Evolutionary conservation across 2,888 invertebrate species (phyloP).

Genomic region (Peribatodes rhomboidaria): DNA sequence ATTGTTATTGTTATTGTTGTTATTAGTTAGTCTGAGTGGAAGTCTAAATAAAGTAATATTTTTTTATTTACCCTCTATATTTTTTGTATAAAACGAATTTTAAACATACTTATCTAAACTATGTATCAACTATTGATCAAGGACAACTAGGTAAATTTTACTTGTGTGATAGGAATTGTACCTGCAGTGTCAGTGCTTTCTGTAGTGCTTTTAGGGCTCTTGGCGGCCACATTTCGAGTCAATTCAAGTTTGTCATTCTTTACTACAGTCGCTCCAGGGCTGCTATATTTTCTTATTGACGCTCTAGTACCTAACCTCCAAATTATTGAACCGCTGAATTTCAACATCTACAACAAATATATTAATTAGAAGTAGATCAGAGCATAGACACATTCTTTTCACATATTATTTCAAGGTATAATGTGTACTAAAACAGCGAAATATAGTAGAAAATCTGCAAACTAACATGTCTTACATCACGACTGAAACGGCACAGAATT

Average conservation of each 20-base stretch:
- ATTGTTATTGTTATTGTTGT: too few relatives aligned
- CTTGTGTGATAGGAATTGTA: constrained; percentile 37
- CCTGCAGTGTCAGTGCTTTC: constrained; percentile 61
- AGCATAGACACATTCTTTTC: background rate
- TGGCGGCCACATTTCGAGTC: constrained; percentile 58
- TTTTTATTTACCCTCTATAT: too few relatives aligned
- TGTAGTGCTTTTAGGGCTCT: constrained; percentile 46
- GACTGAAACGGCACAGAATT: constrained; percentile 35
- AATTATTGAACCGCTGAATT: constrained; percentile 79
- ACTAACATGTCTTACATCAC: constrained; percentile 77
- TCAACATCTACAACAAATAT: constrained; percentile 77
- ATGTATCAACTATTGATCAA: background rate
- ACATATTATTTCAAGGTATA: background rate
- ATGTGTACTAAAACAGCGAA: background rate
- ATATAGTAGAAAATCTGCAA: constrained; percentile 35
- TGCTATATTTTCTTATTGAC: constrained; percentile 69
- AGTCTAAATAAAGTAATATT: too few relatives aligned
- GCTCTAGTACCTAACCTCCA: constrained; percentile 83
- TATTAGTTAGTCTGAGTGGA: too few relatives aligned
- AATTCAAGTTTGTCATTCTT: constrained; percentile 86
- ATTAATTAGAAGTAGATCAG: constrained; percentile 28
- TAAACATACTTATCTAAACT: background rate
- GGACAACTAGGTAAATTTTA: background rate
- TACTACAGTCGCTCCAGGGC: constrained; percentile 93
- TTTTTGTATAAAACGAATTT: background rate